Evolutionary conservation across 2,797 vertebrate species (phyloP).

Genomic region (Centroberyx gerrardi): DNA sequence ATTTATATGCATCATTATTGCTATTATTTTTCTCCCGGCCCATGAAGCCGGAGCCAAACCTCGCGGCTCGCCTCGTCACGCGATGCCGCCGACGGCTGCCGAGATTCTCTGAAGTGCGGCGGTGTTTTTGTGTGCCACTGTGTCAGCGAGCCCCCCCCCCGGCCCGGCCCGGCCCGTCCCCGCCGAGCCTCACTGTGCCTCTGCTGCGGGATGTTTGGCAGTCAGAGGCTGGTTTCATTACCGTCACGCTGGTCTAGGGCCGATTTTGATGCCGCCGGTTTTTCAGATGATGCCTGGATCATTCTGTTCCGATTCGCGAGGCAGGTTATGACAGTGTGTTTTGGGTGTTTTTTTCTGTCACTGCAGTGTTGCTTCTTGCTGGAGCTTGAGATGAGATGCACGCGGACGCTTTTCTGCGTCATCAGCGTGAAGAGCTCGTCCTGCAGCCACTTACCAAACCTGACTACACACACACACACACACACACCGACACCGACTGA

Average conservation of each 20-base stretch:
- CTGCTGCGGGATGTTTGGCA: slow-evolving; percentile 43
- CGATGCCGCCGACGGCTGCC: slow-evolving; percentile 35
- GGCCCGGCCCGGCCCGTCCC: not conserved
- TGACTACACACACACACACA: slow-evolving; percentile 25
- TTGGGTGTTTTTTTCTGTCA: slow-evolving; percentile 24
- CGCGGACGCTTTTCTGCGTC: slow-evolving; percentile 67
- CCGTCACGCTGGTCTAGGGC: slow-evolving; percentile 36
- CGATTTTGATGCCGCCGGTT: slow-evolving; percentile 44
- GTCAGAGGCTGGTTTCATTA: slow-evolving; percentile 40
- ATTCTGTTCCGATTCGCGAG: slow-evolving; percentile 16
- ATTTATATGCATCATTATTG: slow-evolving; percentile 55
- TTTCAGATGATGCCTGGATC: slow-evolving; percentile 24
- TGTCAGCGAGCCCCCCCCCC: slow-evolving; percentile 39
- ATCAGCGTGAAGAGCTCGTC: slow-evolving; percentile 64
- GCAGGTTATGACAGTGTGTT: slow-evolving; percentile 31
- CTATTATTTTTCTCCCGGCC: slow-evolving; percentile 47
- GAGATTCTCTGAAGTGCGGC: slow-evolving; percentile 57
- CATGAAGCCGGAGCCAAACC: slow-evolving; percentile 23
- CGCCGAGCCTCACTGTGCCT: slow-evolving; percentile 3
- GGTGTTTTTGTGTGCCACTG: slow-evolving; percentile 69
- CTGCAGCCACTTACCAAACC: slow-evolving; percentile 69
- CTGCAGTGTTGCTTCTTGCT: slow-evolving; percentile 39
- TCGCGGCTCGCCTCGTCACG: slow-evolving; percentile 53
- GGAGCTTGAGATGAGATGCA: slow-evolving; percentile 60
- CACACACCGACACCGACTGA: slow-evolving; percentile 46